Evolutionary conservation across 2,888 invertebrate genomes (phyloP).

Genomic region (Rhogogaster chlorosoma): DNA sequence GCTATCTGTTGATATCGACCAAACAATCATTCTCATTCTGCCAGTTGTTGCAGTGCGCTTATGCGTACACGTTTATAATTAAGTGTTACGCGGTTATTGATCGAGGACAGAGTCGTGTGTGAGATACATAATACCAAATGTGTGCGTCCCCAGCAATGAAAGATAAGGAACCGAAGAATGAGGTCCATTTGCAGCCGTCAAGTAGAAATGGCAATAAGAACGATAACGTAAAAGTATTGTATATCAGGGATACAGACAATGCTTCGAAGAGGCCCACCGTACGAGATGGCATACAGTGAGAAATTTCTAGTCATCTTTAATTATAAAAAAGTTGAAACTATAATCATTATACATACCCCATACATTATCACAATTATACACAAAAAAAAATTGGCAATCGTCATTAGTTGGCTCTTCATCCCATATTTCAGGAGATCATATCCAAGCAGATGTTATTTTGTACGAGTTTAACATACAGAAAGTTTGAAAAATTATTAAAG

Average conservation of each 20-base stretch:
- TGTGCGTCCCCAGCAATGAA: background rate
- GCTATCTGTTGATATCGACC: background rate
- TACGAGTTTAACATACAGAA: too few species aligned
- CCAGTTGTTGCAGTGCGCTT: background rate
- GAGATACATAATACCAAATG: constrained; percentile 20
- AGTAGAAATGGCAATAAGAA: constrained; percentile 18
- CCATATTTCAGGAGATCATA: too few species aligned
- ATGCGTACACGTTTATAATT: background rate
- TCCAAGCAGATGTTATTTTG: too few species aligned
- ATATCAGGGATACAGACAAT: constrained; percentile 8
- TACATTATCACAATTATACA: too few species aligned
- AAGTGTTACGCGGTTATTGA: background rate
- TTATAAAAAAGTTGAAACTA: background rate
- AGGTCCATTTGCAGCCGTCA: background rate
- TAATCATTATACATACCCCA: too few species aligned
- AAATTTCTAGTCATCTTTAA: background rate
- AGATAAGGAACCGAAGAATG: background rate
- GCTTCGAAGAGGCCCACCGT: constrained; percentile 16
- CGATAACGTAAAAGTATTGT: background rate
- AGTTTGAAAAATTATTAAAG: too few species aligned
- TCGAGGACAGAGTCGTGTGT: background rate
- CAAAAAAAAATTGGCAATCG: too few species aligned
- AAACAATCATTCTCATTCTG: background rate
- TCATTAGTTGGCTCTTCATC: too few species aligned
- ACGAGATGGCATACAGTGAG: constrained; percentile 12